phyloP scores from a whole-genome alignment of 1,140 invertebrate genomes.

The Drosophila ohnishii region DNA sequence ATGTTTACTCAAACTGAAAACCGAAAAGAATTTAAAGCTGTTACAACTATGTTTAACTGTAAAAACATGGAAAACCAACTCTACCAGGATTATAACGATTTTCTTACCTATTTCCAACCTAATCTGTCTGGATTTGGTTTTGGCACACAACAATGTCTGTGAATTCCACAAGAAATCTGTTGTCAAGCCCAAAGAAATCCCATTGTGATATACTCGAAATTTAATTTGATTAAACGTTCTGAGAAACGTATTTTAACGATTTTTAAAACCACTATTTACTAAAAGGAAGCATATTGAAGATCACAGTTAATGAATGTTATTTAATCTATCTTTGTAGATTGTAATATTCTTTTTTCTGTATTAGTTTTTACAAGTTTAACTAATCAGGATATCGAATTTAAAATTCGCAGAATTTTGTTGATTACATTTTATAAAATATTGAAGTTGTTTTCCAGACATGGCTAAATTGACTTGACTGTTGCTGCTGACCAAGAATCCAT shows the following conservation, averaged over 20 bases:
- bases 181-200: background rate
- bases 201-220: conserved; percentile 1
- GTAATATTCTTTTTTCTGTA: no score
- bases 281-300: background rate
- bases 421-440: no score
- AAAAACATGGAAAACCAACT: background rate
- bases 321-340: no score
- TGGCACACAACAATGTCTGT: background rate
- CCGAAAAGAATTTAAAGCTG: background rate
- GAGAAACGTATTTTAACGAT: background rate
- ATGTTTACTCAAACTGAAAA: background rate
- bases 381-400: no score
- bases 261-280: background rate
- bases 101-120: background rate
- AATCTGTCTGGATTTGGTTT: conserved; percentile 3
- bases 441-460: no score
- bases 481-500: no score
- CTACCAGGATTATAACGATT: background rate
- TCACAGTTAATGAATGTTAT: background rate
- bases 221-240: background rate
- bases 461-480: no score
- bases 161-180: conserved; percentile 3
- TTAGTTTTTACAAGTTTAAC: no score
- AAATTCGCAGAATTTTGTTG: no score
- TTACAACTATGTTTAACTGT: background rate